Conservation (phyloP, 2,888 invertebrate genomes). For the Melanostoma scalare region DNA sequence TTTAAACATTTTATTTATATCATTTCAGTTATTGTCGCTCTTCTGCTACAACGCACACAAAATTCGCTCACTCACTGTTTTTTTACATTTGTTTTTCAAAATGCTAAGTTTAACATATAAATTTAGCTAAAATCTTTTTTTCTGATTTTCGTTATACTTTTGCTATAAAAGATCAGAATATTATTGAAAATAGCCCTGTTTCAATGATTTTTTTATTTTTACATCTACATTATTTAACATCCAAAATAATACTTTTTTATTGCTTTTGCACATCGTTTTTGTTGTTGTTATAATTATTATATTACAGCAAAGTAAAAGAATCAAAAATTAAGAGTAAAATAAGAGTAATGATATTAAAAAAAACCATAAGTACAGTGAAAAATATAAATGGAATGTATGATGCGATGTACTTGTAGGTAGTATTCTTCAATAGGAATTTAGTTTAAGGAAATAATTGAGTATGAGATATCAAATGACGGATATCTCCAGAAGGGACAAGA, state of each 20-base stretch:
- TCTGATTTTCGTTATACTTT: conserved; percentile 18
- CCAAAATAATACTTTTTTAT: conserved; percentile 65
- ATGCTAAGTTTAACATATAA: conserved; percentile 17
- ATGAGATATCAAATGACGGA: no score
- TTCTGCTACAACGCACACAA: conserved; percentile 60
- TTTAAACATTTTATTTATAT: conserved; percentile 71
- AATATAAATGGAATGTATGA: neutral
- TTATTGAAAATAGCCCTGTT: no score
- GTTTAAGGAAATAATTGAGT: neutral
- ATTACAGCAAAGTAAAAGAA: conserved; percentile 28
- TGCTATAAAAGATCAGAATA: neutral
- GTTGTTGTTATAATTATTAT: conserved; percentile 19
- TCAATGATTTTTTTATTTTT: conserved; percentile 8
- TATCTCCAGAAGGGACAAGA: no score
- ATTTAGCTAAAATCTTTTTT: conserved; percentile 27
- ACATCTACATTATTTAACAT: conserved; percentile 45
- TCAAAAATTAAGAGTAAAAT: neutral
- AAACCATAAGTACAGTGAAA: conserved; percentile 5
- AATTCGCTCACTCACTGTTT: conserved; percentile 68
- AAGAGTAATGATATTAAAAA: conserved; percentile 1
- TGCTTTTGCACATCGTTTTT: conserved; percentile 45
- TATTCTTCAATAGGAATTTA: conserved; percentile 16
- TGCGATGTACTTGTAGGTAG: neutral
- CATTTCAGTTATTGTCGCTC: conserved; percentile 63
- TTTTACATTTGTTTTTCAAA: conserved; percentile 6